A percentile compares a stretch with the other conserved stretches of the same genome.
phyloP scores from a whole-genome alignment of 2,888 invertebrate genomes.

The Lampropteryx suffumata region DNA sequence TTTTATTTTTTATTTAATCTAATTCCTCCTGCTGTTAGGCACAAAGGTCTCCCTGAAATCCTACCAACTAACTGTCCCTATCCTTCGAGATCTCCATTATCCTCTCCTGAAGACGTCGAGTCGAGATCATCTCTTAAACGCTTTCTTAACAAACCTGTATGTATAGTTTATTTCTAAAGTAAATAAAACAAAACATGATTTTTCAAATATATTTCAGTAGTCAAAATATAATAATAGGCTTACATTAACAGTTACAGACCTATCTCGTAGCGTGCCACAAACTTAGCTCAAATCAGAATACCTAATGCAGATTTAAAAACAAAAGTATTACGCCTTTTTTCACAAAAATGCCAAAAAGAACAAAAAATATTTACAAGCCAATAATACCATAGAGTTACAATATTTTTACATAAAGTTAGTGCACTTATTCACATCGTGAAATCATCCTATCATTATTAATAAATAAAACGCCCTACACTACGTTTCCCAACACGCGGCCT shows the following conservation, averaged over 20 bases:
- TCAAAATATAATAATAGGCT: slow-evolving; percentile 84
- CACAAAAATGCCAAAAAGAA: slow-evolving; percentile 38
- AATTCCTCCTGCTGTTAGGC: too few species aligned
- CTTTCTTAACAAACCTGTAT: too few species aligned
- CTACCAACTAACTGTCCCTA: too few species aligned
- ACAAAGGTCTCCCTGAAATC: too few species aligned
- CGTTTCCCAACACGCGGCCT: too few species aligned
- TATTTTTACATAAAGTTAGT: slow-evolving; percentile 67
- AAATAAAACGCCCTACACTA: too few species aligned
- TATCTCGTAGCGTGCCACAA: slow-evolving; percentile 65
- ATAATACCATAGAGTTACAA: slow-evolving; percentile 48
- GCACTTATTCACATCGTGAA: slow-evolving; percentile 75
- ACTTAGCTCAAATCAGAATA: slow-evolving; percentile 22
- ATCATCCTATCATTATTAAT: slow-evolving; percentile 48
- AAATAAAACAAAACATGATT: slow-evolving; percentile 45
- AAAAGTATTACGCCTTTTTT: slow-evolving; percentile 10
- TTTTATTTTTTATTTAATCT: too few species aligned
- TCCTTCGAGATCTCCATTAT: too few species aligned
- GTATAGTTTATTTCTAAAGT: background rate
- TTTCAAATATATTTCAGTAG: slow-evolving; percentile 83
- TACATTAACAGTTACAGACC: slow-evolving; percentile 81
- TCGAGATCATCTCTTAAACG: too few species aligned
- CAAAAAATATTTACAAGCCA: slow-evolving; percentile 56
- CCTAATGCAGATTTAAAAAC: slow-evolving; percentile 35
- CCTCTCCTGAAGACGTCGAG: too few species aligned